These are phyloP conservation scores for Recurvirostra avosetta DNA, from an alignment of 2,113 vertebrate species.

Conservation along the genomic window DNA sequence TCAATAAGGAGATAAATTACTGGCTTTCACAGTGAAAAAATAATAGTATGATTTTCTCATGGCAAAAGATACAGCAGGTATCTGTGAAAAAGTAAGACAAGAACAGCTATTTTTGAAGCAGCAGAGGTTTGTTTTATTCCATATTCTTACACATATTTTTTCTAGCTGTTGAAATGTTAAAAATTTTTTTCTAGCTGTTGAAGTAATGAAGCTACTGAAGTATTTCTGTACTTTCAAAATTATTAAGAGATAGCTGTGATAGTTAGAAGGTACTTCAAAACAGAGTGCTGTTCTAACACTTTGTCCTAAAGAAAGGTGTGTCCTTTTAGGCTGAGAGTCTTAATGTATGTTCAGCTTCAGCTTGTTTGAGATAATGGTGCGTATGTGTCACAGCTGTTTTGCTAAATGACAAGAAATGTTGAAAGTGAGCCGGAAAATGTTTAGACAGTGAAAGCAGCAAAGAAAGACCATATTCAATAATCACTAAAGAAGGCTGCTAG, in stretches of 20 bases:
- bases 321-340: background rate
- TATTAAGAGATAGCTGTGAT: background rate
- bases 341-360: background rate
- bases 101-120: background rate
- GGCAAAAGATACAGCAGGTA: background rate
- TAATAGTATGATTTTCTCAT: constrained; percentile 1
- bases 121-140: background rate
- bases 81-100: background rate
- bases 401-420: background rate
- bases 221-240: background rate
- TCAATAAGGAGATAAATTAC: background rate
- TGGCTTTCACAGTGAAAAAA: constrained; percentile 10
- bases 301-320: background rate
- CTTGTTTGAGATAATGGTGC: background rate
- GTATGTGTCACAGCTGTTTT: background rate
- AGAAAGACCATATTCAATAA: background rate
- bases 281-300: background rate
- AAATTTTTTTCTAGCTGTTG: background rate
- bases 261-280: background rate
- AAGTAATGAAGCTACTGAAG: background rate
- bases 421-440: background rate
- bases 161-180: background rate
- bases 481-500: background rate
- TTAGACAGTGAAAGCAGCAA: background rate
- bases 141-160: background rate